phyloP scores from a whole-genome alignment of 2,888 invertebrate genomes.

The Pollenia angustigena region DNA sequence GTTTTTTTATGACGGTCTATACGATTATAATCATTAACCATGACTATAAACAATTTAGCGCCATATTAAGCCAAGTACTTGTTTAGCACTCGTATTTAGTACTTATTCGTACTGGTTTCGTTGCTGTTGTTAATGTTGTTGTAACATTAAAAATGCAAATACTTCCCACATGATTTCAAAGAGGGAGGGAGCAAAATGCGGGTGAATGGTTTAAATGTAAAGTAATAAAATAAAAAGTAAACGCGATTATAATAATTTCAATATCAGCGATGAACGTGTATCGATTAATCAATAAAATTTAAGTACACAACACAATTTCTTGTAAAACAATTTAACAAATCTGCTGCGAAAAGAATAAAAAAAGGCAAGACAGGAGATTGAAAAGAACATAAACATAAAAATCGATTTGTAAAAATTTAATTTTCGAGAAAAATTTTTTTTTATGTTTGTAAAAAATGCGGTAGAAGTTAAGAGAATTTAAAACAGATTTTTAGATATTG shows the following conservation, averaged over 20 bases:
- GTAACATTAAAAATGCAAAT: constrained; percentile 60
- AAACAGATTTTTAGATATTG: too few relatives aligned
- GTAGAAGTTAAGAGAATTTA: too few relatives aligned
- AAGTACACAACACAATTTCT: constrained; percentile 22
- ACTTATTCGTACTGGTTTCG: constrained; percentile 22
- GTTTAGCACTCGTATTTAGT: constrained; percentile 58
- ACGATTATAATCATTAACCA: constrained; percentile 66
- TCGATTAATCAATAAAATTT: constrained; percentile 75
- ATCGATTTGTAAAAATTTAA: constrained; percentile 76
- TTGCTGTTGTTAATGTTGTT: constrained; percentile 22
- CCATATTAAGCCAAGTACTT: constrained; percentile 72
- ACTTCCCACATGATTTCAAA: background rate
- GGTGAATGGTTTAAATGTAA: background rate
- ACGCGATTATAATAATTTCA: constrained; percentile 73
- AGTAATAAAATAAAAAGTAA: constrained; percentile 34
- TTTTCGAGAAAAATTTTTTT: constrained; percentile 69
- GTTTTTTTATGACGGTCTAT: constrained; percentile 48
- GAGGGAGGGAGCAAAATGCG: background rate
- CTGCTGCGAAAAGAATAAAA: constrained; percentile 46
- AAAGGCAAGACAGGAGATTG: constrained; percentile 62
- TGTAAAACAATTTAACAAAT: constrained; percentile 64
- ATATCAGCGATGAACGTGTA: constrained; percentile 80
- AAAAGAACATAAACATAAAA: constrained; percentile 75
- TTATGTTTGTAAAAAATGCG: too few relatives aligned
- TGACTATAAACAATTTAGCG: constrained; percentile 70